These are phyloP conservation scores for Morone chrysops DNA, from an alignment of 2,113 vertebrate genomes.

Conservation along the genomic window DNA sequence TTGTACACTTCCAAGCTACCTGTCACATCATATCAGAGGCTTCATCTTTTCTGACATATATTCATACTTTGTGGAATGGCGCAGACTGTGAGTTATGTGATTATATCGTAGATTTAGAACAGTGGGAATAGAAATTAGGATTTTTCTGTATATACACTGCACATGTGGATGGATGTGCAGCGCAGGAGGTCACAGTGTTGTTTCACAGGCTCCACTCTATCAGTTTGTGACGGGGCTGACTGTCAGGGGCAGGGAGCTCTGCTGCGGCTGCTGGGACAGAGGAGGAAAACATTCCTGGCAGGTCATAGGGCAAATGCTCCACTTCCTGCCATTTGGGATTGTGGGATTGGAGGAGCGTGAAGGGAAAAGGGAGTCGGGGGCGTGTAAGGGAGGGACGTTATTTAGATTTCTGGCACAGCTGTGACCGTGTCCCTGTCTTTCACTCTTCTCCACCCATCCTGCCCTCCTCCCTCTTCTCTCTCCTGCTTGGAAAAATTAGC, in stretches of 20 bases:
- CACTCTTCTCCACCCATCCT: slow-evolving; percentile 33
- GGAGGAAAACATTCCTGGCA: slow-evolving; percentile 67
- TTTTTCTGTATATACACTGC: background rate
- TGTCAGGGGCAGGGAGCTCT: background rate
- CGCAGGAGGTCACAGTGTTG: slow-evolving; percentile 20
- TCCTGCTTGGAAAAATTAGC: slow-evolving; percentile 14
- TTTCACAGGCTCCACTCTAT: slow-evolving; percentile 55
- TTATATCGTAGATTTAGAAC: slow-evolving; percentile 5
- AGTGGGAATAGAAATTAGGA: slow-evolving; percentile 1
- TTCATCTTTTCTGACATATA: slow-evolving; percentile 30
- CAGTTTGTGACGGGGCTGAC: slow-evolving; percentile 40
- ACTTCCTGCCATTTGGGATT: slow-evolving; percentile 70
- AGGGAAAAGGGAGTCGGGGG: slow-evolving; percentile 8
- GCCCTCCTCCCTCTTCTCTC: background rate
- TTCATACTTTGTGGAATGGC: slow-evolving; percentile 25
- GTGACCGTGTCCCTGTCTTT: slow-evolving; percentile 29
- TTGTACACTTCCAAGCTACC: slow-evolving; percentile 34
- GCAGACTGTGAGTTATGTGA: slow-evolving; percentile 30
- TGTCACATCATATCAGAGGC: slow-evolving; percentile 45
- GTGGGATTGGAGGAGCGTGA: slow-evolving; percentile 43
- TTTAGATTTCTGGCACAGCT: slow-evolving; percentile 28
- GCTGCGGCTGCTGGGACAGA: slow-evolving; percentile 41
- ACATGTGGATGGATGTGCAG: slow-evolving; percentile 8
- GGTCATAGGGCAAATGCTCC: slow-evolving; percentile 71
- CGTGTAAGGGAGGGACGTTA: background rate